Base-by-base conservation (phyloP, 2,797 vertebrate genomes). In the Pelodytes ibericus region DNA sequence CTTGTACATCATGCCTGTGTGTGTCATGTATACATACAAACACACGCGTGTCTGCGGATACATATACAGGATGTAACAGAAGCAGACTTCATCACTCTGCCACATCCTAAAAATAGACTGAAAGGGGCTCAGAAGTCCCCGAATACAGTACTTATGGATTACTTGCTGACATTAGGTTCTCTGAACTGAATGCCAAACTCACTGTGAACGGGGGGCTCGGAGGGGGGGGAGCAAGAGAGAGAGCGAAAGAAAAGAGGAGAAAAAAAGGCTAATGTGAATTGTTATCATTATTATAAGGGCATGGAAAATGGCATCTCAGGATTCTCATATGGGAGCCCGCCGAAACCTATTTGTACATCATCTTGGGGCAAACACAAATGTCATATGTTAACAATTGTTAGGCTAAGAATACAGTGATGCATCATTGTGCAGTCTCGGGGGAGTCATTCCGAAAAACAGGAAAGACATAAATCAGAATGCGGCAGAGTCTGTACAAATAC, bases 101-200 rank as follows among this genome's bases (percentile, higher is more conserved):
- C 66, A 79, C 80, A 89, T 72, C 70, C 87, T 88, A 86, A 88
- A 88, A 89, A 88, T 87, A 88, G 86, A 85, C 61, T 75, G 13
- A 47, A 83, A 75, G 82, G 77, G 75, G 27, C 72, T 83, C 80
- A 65, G 77, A 62, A 66, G 51, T 62, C 71, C 18, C 81, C 82
- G 79, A 85, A 75, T 56, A 31, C 2, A 29, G 18, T 72, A 69
- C 3, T 0, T 87, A 85, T 87, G 78, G 89, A 89, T 91, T 91
- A 89, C 84, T 85, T 83, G 81, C 86, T 89, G 90, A 87, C 88
- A 88, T 87, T 88, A 83, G 80, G 62, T 79, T 88, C 87, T 87
- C 86, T 69, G 81, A 82, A 86, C 39, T 88, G 86, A 91, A 90
- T 89, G 88, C 86, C 87, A 89, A 79, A 79, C 80, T 89, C 11